Conservation (phyloP, 2,113 vertebrate species). For the Lycaon pictus region DNA sequence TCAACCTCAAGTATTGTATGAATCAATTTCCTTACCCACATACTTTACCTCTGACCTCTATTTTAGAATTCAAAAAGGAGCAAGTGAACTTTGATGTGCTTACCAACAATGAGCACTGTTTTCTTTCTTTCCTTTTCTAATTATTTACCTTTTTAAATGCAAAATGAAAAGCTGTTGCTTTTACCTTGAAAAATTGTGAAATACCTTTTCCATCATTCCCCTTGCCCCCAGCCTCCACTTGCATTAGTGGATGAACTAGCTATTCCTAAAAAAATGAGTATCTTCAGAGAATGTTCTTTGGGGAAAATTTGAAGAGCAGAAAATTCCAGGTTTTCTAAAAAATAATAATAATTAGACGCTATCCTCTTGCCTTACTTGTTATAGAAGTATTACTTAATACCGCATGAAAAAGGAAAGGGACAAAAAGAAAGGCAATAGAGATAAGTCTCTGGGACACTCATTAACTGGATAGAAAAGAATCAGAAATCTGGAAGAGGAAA, state of each 20-base stretch:
- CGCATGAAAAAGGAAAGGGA: neutral
- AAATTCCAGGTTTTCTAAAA: neutral
- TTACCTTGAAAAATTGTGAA: neutral
- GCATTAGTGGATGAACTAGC: neutral
- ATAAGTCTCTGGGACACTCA: neutral
- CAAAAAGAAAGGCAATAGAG: neutral
- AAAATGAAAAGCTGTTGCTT: neutral
- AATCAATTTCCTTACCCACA: neutral
- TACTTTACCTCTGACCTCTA: neutral
- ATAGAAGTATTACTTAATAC: neutral
- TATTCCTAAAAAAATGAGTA: neutral
- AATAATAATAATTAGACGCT: neutral
- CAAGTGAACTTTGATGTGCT: neutral
- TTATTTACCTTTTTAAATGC: neutral
- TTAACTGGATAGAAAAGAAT: neutral
- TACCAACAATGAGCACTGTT: neutral
- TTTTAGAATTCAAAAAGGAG: neutral
- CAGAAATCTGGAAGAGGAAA: neutral
- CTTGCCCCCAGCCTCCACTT: neutral
- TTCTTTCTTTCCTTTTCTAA: neutral
- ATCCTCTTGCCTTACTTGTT: neutral
- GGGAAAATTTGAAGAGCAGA: conserved; percentile 16
- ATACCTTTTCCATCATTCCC: neutral
- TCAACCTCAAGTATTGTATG: neutral
- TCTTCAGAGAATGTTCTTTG: neutral